Base-by-base conservation (phyloP, 2,888 invertebrate species). In the Aporophyla nigra region DNA sequence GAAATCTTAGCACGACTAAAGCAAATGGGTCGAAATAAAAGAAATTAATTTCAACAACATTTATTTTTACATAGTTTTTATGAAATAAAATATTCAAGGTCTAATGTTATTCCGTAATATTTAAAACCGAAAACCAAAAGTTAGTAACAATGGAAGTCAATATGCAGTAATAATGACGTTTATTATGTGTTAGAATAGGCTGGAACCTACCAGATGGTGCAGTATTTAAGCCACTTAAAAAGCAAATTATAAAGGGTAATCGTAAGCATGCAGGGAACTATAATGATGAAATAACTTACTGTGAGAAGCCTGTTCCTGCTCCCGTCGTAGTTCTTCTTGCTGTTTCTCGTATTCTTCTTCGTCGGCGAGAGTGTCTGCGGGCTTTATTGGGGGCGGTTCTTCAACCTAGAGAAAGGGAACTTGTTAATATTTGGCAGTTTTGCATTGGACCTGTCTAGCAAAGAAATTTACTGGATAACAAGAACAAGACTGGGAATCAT, bases 321-420 rank as follows among this genome's bases (percentile, higher is more conserved):
- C 93, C 51, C 90, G 91, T 6, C 94, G 92, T 43, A 95, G 83
- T 74, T 95, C 93, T 76, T 96, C 95, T 80, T 96, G 96, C 9
- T 92, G 92, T 77, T 92, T 94, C 73, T 96, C 96, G 73, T 96
- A 96, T 84, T 95, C 96, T 73, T 96, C 96, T 79, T 96, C 96
- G 21, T 96, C 96, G 3, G 93, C 95, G 51, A 96, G 83, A 0
- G 95, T 94, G 82, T 96, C 94, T 49, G 93, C 90, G 0, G 95
- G 95, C 65, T 92, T 92, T 56, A 93, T 93, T 0, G 92, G 90
- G 0, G 93, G 91, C 0, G 90, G 79, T 62, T 93, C 93, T 89
- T 95, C 96, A n/a, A 96, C 93, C 95, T 93, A 54, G 4, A 49
- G 2, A 56, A 59, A 59, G 21, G 0, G 4, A 51, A 66, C 16